Conservation (phyloP, 2,113 vertebrate species). For the Halichoerus grypus region DNA sequence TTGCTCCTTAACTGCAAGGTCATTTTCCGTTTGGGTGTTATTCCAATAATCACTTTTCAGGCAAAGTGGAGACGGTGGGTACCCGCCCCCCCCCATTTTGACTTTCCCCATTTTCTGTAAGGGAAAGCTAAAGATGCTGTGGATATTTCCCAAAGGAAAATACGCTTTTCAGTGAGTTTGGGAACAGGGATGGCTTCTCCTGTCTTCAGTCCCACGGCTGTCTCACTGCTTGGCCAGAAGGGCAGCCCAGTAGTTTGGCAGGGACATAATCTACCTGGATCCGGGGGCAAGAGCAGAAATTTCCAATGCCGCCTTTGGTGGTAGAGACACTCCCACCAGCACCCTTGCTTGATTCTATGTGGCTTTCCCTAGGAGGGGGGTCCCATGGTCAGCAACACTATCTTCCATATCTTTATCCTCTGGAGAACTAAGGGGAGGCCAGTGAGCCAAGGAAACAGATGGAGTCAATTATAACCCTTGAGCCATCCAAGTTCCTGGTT, state of each 20-base stretch:
- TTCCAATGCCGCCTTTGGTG: slow-evolving; percentile 59
- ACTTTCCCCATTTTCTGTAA: neutral
- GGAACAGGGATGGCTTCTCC: slow-evolving; percentile 17
- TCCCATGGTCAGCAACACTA: slow-evolving; percentile 6
- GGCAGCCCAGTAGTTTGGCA: slow-evolving; percentile 57
- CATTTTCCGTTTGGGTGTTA: neutral
- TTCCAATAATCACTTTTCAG: slow-evolving; percentile 9
- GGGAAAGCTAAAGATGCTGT: slow-evolving; percentile 23
- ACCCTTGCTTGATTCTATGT: slow-evolving; percentile 43
- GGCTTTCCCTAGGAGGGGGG: slow-evolving; percentile 19
- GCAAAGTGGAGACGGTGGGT: slow-evolving; percentile 2
- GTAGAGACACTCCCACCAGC: slow-evolving; percentile 53
- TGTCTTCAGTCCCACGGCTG: slow-evolving; percentile 33
- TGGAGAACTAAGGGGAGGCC: slow-evolving; percentile 39
- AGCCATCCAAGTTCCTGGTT: slow-evolving; percentile 61
- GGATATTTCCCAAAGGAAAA: slow-evolving; percentile 55
- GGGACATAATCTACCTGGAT: slow-evolving; percentile 24
- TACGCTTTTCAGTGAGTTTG: slow-evolving; percentile 40
- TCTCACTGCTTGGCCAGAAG: slow-evolving; percentile 43
- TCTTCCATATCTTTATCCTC: slow-evolving; percentile 53
- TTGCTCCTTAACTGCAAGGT: neutral
- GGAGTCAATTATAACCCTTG: slow-evolving; percentile 61
- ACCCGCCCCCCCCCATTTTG: neutral
- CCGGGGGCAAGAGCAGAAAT: slow-evolving; percentile 55
- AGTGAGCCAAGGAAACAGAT: slow-evolving; percentile 65